Conservation (phyloP, 2,113 vertebrate species). For the Solea senegalensis region DNA sequence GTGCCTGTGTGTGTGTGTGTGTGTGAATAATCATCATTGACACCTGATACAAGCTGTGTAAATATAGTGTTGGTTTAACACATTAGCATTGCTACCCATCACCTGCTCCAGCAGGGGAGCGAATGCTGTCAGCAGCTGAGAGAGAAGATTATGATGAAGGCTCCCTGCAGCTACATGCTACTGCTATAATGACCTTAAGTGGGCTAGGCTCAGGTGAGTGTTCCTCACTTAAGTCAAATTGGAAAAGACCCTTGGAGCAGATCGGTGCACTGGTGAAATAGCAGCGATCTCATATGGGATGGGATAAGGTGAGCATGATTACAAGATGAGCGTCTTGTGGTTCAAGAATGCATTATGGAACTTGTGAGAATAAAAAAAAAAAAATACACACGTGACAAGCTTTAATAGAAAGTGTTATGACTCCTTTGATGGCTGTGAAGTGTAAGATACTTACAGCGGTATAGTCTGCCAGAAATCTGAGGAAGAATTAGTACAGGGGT, state of each 20-base stretch:
- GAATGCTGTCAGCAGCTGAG: slow-evolving; percentile 5
- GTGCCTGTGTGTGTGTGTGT: slow-evolving; percentile 1
- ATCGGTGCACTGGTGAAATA: slow-evolving; percentile 32
- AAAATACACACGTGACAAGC: slow-evolving; percentile 9
- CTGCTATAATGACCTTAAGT: slow-evolving; percentile 39
- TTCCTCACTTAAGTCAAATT: slow-evolving; percentile 59
- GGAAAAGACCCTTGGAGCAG: slow-evolving; percentile 49
- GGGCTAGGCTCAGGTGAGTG: slow-evolving; percentile 56
- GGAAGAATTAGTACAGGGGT: no score
- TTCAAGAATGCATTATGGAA: slow-evolving; percentile 18
- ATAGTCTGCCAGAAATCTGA: no score
- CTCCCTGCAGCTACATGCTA: slow-evolving; percentile 20
- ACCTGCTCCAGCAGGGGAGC: slow-evolving; percentile 25
- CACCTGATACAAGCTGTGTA: slow-evolving; percentile 32
- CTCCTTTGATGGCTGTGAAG: neutral
- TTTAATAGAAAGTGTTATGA: slow-evolving; percentile 2
- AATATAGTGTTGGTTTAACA: neutral
- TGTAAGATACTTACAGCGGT: no score
- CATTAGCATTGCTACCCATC: slow-evolving; percentile 15
- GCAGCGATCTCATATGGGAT: slow-evolving; percentile 29
- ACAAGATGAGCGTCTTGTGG: slow-evolving; percentile 11
- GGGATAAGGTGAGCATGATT: slow-evolving; percentile 26
- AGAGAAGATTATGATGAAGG: slow-evolving; percentile 46
- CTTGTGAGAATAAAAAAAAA: neutral
- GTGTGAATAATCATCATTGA: neutral